Percentiles rank a stretch among this genome's conserved stretches.
These are phyloP conservation scores for Leptopilina syphax DNA, from an alignment of 2,888 invertebrate species.

Conservation along the genomic window DNA sequence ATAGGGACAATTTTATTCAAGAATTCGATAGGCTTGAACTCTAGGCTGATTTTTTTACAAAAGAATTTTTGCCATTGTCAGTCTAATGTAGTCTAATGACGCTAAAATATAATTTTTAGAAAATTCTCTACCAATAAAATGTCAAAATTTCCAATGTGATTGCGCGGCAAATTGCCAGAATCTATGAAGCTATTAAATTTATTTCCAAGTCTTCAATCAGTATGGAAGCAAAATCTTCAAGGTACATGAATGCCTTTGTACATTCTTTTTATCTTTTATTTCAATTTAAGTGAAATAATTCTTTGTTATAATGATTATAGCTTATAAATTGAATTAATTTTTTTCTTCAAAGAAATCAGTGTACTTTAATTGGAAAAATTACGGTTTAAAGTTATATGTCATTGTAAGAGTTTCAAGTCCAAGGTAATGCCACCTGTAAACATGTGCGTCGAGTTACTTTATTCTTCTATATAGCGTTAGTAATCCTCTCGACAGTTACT, in stretches of 20 bases:
- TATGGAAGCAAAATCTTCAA: neutral
- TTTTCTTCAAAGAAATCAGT: neutral
- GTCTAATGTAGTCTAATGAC: no score
- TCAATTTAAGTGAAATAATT: neutral
- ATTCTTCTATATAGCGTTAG: constrained; percentile 7
- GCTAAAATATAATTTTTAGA: neutral
- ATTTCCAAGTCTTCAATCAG: constrained; percentile 7
- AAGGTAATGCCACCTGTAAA: constrained; percentile 59
- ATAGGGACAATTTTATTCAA: no score
- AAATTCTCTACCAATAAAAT: neutral
- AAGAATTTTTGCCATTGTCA: no score
- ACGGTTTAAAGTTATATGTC: constrained; percentile 53
- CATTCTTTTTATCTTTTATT: neutral
- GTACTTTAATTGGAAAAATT: neutral
- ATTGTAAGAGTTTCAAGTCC: constrained; percentile 63
- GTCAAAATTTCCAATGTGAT: neutral
- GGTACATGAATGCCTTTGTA: no score
- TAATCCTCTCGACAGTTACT: constrained; percentile 45
- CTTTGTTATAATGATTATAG: neutral
- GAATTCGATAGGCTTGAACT: no score
- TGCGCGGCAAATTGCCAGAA: constrained; percentile 27
- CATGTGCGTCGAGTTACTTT: constrained; percentile 1
- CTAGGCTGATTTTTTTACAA: no score
- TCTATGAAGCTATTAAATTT: neutral
- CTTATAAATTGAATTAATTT: neutral